Evolutionary conservation across 2,113 vertebrate genomes (phyloP), one percentile per base, ranked within the genome.

Genomic region (Solea senegalensis): DNA sequence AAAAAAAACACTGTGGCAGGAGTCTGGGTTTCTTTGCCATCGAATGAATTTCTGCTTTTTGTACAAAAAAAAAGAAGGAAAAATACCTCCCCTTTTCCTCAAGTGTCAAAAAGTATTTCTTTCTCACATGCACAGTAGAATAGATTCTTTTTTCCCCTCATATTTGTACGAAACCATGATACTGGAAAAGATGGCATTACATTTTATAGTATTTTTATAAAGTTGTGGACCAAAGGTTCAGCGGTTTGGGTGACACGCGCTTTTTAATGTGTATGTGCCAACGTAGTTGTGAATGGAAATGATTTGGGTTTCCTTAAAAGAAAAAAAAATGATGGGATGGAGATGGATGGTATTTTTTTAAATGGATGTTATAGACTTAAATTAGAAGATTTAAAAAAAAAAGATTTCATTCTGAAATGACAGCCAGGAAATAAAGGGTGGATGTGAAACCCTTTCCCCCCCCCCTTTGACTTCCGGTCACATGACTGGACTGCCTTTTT

Each of bases 151-250:
- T 90, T 76, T 43, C 21, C 21, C 21, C 21, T 15, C 92, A 93
- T 92, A 87, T 94, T 94, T 93, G 88, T 94, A 93, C 84, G 46
- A 77, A 86, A 88, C 73, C 53, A 12, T 80, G 61, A 21, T 21
- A 21, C 1, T 65, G 7, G 16, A 10, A 77, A 87, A 80, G 76
- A 88, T 45, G 62, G 81, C 90, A 90, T 93, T 93, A 69, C 85
- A 89, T 92, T 92, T 94, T 93, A 91, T 91, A 90, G 67, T 94
- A 94, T 93, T 94, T 94, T 94, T 94, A 81, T 94, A 93, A 34
- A 90, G 85, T 87, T 90, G 82, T 67, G 89, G 89, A 90, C 88
- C 90, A 92, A 93, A 89, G 89, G 87, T 87, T 92, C 86, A 80
- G 71, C 84, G 61, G 86, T 83, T 75, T 85, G 80, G 83, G 77